A percentile compares a stretch with the other conserved stretches of the same genome.
Conservation (phyloP, 2,888 invertebrate genomes). For the Apotomis turbidana region DNA sequence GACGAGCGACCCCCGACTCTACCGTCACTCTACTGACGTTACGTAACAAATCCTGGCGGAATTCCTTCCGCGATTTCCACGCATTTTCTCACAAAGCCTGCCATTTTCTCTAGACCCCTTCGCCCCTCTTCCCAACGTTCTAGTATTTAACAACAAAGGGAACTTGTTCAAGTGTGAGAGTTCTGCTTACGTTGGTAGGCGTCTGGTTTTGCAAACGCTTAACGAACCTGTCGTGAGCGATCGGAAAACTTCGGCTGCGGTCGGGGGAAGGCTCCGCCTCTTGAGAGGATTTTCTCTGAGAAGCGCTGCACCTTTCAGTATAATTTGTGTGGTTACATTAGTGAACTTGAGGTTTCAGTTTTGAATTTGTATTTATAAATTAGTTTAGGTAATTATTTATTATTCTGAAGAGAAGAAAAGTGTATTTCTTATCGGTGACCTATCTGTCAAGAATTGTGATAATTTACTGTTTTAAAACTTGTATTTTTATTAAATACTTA, state of each 20-base stretch:
- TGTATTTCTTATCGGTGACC: not conserved
- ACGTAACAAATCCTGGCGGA: conserved; percentile 75
- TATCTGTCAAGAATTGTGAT: not conserved
- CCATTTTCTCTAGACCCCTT: conserved; percentile 57
- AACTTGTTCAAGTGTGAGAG: conserved; percentile 42
- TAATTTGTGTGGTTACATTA: conserved; percentile 31
- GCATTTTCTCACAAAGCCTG: conserved; percentile 57
- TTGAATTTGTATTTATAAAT: not conserved
- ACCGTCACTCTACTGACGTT: conserved; percentile 73
- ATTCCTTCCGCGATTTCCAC: conserved; percentile 66
- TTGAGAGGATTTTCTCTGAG: conserved; percentile 56
- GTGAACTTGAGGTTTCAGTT: conserved; percentile 6
- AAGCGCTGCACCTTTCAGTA: conserved; percentile 47
- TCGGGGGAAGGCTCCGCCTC: conserved; percentile 63
- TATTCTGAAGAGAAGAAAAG: too few species aligned
- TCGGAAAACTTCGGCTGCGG: conserved; percentile 67
- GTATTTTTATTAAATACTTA: too few species aligned
- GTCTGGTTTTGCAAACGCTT: conserved; percentile 42
- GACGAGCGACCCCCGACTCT: conserved; percentile 63
- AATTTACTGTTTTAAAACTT: too few species aligned
- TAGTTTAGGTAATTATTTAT: too few species aligned
- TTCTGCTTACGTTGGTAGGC: conserved; percentile 54
- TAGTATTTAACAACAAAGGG: conserved; percentile 16
- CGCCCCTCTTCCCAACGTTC: conserved; percentile 38
- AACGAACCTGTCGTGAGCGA: conserved; percentile 53